Base-by-base conservation (phyloP, 1,140 invertebrate species). In the Riptortus pedestris region DNA sequence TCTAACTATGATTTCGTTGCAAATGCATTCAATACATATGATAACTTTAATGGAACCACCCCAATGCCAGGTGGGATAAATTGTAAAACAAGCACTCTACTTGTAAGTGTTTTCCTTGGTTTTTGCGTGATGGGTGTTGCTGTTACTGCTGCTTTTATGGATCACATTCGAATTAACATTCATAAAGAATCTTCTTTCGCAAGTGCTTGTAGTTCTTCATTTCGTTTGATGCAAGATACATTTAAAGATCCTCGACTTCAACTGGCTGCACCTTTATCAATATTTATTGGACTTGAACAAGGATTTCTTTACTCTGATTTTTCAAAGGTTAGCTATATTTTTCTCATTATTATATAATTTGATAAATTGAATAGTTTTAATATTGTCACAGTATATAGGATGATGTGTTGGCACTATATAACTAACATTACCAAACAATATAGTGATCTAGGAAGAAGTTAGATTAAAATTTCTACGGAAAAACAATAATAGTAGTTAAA, bases 221-320 rank as follows among this genome's bases (percentile, higher is more conserved):
- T 76, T 5, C 74, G 76, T 57, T 74, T 75, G 27, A 12, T 79
- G 0, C 73, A 73, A 61, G 62, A 65, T 26, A 73, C 76, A 1
- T 77, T 79, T 67, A 74, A 76, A 47, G 78, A 79, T 67, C 74
- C 76, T 0, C 77, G 81, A 47, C 72, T 85, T 14, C 76, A 81
- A 66, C 73, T 86, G 20, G 79, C 80, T 1, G 79, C 79, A 0
- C 84, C 84, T 0, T 77, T 86, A 66, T 82, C 83, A 0, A 72
- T 86, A 12, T 87, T 86, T 68, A 85, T 86, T 62, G 85, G 85
- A 27, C 72, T 86, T 43, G 84, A 86, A 71, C 84, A 86, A 72
- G 84, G 83, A 65, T 86, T 87, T 70, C 84, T 87, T 71, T 84
- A 82, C 69, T 80, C 84, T 4, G 84, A 85, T 68, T 86, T 85